Evolutionary conservation across 2,888 invertebrate species (phyloP).

Genomic region (Stenotaenia linearis): DNA sequence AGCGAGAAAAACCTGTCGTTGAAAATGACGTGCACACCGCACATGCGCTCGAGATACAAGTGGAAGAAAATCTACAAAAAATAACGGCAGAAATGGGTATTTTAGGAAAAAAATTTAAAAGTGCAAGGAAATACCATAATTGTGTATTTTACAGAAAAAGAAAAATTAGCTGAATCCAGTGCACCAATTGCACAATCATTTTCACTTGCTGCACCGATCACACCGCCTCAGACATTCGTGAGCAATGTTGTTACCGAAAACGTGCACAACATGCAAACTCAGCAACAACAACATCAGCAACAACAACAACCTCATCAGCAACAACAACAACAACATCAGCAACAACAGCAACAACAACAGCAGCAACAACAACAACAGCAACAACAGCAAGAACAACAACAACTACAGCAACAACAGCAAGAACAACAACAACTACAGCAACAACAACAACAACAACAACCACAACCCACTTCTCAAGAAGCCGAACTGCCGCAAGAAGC

Average conservation of each 20-base stretch:
- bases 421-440: too few relatives aligned
- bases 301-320: too few relatives aligned
- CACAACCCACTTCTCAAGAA: neutral
- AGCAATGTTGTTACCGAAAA: neutral
- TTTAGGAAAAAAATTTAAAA: neutral
- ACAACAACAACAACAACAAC: neutral
- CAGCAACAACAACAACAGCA: too few relatives aligned
- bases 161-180: neutral
- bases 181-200: neutral
- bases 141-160: neutral
- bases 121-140: neutral
- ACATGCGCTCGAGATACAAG: neutral
- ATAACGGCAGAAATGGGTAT: constrained; percentile 2
- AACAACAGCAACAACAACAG: too few relatives aligned
- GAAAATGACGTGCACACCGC: neutral
- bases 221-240: neutral
- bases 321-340: too few relatives aligned
- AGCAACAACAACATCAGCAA: too few relatives aligned
- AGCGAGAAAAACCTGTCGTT: neutral
- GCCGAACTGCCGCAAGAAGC: neutral
- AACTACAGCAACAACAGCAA: too few relatives aligned
- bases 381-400: too few relatives aligned
- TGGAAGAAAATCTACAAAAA: neutral
- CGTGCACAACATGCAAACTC: neutral
- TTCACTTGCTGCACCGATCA: neutral